These are phyloP conservation scores for Pachycephala philippinensis DNA, from an alignment of 2,113 vertebrate species.

Conservation along the genomic window DNA sequence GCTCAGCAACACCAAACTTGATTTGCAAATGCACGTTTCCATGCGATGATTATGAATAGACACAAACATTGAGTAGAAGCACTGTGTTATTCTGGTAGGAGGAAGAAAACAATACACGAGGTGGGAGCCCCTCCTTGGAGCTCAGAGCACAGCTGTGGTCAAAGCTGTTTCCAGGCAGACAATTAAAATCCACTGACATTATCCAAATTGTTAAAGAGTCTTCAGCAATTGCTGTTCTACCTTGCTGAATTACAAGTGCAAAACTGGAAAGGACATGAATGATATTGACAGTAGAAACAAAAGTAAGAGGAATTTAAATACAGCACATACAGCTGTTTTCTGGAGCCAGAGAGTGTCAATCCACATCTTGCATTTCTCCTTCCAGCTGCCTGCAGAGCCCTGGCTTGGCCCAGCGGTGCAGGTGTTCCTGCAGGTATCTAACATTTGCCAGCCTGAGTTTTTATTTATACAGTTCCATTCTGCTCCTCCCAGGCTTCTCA, in stretches of 20 bases:
- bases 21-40: not conserved
- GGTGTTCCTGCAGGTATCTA: not conserved
- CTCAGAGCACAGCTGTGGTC: not conserved
- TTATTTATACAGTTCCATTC: not conserved
- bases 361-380: not conserved
- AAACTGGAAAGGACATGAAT: not conserved
- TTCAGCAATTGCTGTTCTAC: slow-evolving; percentile 45
- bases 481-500: not conserved
- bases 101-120: not conserved
- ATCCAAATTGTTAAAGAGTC: not conserved
- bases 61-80: not conserved
- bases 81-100: not conserved
- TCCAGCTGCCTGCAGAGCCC: not conserved
- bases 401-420: not conserved
- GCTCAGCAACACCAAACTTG: not conserved
- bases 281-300: slow-evolving; percentile 46
- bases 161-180: not conserved
- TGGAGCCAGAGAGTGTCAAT: not conserved
- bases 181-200: slow-evolving; percentile 19
- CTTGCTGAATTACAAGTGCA: not conserved
- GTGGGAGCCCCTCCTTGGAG: not conserved
- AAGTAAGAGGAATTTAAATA: slow-evolving; percentile 41
- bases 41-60: not conserved
- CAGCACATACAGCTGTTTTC: not conserved
- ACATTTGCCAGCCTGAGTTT: not conserved